A percentile compares a stretch with the other conserved stretches of the same genome.
phyloP scores from a whole-genome alignment of 1,140 invertebrate genomes.

The Homalodisca vitripennis region DNA sequence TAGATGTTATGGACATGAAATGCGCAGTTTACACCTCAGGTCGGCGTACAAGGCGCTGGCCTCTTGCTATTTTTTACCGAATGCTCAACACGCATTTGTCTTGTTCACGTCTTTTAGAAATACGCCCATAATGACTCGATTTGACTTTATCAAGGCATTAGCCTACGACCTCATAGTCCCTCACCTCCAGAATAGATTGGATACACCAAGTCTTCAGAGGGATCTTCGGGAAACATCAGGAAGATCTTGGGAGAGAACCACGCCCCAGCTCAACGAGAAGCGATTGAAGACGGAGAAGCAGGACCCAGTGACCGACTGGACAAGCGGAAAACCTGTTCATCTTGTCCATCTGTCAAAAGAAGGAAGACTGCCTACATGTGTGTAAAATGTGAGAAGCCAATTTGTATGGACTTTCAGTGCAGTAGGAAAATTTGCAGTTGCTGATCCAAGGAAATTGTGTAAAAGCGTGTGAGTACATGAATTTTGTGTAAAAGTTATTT shows the following conservation, averaged over 20 bases:
- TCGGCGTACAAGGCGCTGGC: conserved; percentile 53
- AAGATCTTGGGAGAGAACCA: conserved; percentile 12
- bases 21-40: conserved; percentile 37
- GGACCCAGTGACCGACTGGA: neutral
- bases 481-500: too few species aligned
- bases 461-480: too few species aligned
- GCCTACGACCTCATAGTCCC: conserved; percentile 29
- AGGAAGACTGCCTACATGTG: conserved; percentile 14
- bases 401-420: conserved; percentile 17
- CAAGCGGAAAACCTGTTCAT: conserved; percentile 24
- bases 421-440: conserved; percentile 9
- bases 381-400: conserved; percentile 11
- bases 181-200: conserved; percentile 40
- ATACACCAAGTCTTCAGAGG: conserved; percentile 15
- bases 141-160: conserved; percentile 39
- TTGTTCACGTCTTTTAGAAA: conserved; percentile 27
- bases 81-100: conserved; percentile 17
- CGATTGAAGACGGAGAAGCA: neutral
- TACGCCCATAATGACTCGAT: conserved; percentile 26
- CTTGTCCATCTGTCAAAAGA: conserved; percentile 1
- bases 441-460: too few species aligned
- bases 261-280: neutral
- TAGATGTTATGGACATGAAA: conserved; percentile 46
- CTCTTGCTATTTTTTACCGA: conserved; percentile 50
- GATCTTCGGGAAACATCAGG: conserved; percentile 1